Base-by-base conservation (phyloP, 2,113 vertebrate species). In the Seriola aureovittata region DNA sequence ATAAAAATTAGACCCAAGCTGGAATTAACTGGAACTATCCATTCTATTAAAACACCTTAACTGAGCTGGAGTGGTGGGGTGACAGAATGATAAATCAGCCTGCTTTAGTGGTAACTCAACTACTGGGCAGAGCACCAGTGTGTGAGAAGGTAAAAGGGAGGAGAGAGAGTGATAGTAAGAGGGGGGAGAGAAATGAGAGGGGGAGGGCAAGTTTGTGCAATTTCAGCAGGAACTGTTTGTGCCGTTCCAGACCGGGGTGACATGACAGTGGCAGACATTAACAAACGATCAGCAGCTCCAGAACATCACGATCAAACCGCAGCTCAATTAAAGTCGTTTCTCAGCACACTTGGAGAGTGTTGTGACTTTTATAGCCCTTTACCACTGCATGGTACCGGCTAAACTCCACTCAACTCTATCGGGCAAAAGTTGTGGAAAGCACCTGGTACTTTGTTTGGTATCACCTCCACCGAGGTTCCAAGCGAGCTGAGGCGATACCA, bases 221-320 rank as follows among this genome's bases (percentile, higher is more conserved):
- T 82, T 89, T 91, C 85, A 90, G 88, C 90, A 89, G 88, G 91
- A 92, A 94, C 89, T 84, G 89, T 82, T 82, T 89, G 91, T 93
- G 86, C 93, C 44, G 40, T 92, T 89, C 85, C 57, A 42, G 88
- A 79, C 70, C 72, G n/a, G 78, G 80, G 70, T 90, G 90, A 89
- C 87, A 90, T 4, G 25, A 70, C 67, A 55, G 76, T 4, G 57
- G 50, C 83, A 82, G 76, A 54, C 85, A 76, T 87, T 78, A 89
- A 72, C 71, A 89, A 93, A 92, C 57, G 57, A 89, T 89, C 80
- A 85, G 85, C 48, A 23, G 36, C 55, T 55, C 46, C 46, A 70
- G 78, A 78, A 86, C 82, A 78, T 69, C 83, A 29, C 2, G 54
- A 85, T 73, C 73, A 73, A 83, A 65, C 62, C 38, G 11, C 14